Evolutionary conservation across 2,888 invertebrate species (phyloP), one percentile per base, ranked within the genome.

Genomic region (Cantharis rustica): DNA sequence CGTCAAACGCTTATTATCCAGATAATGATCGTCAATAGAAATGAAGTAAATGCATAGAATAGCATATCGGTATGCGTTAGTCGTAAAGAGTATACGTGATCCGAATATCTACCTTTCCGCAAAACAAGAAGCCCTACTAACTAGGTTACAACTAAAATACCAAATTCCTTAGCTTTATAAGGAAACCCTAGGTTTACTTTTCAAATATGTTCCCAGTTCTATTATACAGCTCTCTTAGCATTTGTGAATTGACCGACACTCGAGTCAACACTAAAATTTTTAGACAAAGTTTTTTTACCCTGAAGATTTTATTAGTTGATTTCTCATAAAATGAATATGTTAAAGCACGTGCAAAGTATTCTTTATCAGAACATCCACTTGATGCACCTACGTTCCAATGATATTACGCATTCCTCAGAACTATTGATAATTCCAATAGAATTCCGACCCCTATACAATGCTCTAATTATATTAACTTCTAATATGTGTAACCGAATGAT

Each of bases 11-110:
- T 77, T 78, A 66, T 79, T 77, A 80, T 79, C 83, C 82, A 84
- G 82, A 83, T 81, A 83, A 81, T 82, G 82, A 83, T 84, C 83
- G 83, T 84, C 84, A 82, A 79, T 80, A 81, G 79, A 76, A 82
- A 82, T 80, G 82, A 82, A 78, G 80, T 82, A 78, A 80, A 76
- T 82, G 82, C 81, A 82, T 83, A 81, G 80, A 79, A 76, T 77
- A 78, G 79, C 83, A 83, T 83, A 85, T 85, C 84, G 79, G 84
- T 84, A 85, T 85, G 84, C 85, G 80, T 81, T 80, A 73, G 77
- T 80, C 81, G 82, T 83, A 83, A 83, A 84, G 79, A 77, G 79
- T 75, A 81, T 80, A 81, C 85, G 85, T 86, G 85, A 83, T 83
- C 81, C 79, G 83, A 82, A 85, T 85, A 81, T 81, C 78, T 83